Percentiles rank a stretch among this genome's conserved stretches.
Evolutionary conservation across 2,797 vertebrate species (phyloP).

Genomic region (Intellagama lesueurii): DNA sequence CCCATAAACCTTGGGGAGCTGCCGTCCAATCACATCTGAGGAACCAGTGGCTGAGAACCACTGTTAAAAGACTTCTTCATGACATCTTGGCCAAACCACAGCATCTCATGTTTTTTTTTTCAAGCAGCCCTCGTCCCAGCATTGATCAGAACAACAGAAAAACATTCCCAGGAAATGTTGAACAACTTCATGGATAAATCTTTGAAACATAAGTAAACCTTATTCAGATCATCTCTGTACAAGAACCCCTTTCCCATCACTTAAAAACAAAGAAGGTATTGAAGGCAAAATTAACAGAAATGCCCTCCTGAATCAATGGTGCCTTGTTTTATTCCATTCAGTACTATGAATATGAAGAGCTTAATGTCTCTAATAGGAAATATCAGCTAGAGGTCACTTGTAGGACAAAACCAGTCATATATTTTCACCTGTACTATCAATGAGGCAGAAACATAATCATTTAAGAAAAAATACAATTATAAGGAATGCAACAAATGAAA

Average conservation of each 20-base stretch:
- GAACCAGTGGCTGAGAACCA: too few relatives aligned
- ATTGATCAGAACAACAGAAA: neutral
- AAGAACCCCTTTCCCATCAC: neutral
- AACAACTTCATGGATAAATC: neutral
- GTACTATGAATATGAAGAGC: neutral
- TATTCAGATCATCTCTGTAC: neutral
- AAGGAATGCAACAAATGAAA: too few relatives aligned
- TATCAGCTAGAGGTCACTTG: neutral
- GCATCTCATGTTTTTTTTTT: neutral
- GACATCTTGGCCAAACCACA: neutral
- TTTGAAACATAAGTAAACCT: neutral
- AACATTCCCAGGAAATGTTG: neutral
- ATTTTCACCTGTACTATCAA: neutral
- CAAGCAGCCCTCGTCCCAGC: neutral
- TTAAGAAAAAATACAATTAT: too few relatives aligned
- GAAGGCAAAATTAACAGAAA: neutral
- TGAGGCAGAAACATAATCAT: too few relatives aligned
- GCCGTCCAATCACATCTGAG: too few relatives aligned
- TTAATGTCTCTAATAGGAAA: neutral
- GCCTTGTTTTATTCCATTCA: neutral
- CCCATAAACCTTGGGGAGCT: too few relatives aligned
- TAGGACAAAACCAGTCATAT: neutral
- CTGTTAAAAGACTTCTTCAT: neutral
- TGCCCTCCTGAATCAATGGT: neutral
- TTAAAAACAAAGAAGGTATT: neutral